These are phyloP conservation scores for Brachionus calyciflorus DNA, from an alignment of 1,140 invertebrate genomes.

Conservation along the genomic window DNA sequence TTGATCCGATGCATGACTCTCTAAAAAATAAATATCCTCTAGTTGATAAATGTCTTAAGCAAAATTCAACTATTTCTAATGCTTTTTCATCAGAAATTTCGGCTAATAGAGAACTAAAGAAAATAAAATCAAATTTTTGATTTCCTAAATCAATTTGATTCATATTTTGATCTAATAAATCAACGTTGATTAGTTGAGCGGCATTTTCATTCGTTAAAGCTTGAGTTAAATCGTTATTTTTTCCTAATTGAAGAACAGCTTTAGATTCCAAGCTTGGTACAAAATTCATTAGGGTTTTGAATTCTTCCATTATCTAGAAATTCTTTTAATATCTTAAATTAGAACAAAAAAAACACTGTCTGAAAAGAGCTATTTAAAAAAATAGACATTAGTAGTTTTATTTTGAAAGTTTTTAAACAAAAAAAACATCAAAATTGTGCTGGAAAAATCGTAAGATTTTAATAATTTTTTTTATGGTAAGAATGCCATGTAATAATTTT, in stretches of 20 bases:
- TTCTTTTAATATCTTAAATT: too few species aligned
- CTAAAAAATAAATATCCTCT: slow-evolving; percentile 64
- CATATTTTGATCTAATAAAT: not conserved
- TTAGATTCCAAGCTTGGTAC: slow-evolving; percentile 11
- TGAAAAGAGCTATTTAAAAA: too few species aligned
- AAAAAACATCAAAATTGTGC: too few species aligned
- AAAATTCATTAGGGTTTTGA: slow-evolving; percentile 30
- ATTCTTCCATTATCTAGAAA: slow-evolving; percentile 41
- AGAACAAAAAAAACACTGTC: too few species aligned
- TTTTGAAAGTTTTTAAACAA: too few species aligned
- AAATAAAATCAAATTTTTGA: slow-evolving; percentile 37
- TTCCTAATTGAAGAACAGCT: slow-evolving; percentile 5
- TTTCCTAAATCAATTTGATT: not conserved
- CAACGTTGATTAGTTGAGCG: not conserved
- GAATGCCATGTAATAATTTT: too few species aligned
- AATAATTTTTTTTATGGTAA: too few species aligned
- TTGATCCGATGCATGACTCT: slow-evolving; percentile 61
- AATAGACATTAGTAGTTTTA: too few species aligned
- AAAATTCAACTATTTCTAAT: not conserved
- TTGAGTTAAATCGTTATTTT: not conserved
- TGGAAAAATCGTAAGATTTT: too few species aligned
- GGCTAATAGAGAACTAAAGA: not conserved
- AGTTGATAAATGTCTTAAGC: slow-evolving; percentile 53
- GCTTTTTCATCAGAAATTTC: slow-evolving; percentile 1
- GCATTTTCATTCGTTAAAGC: not conserved